Conservation (phyloP, 2,113 vertebrate species). For the Nothobranchius furzeri region DNA sequence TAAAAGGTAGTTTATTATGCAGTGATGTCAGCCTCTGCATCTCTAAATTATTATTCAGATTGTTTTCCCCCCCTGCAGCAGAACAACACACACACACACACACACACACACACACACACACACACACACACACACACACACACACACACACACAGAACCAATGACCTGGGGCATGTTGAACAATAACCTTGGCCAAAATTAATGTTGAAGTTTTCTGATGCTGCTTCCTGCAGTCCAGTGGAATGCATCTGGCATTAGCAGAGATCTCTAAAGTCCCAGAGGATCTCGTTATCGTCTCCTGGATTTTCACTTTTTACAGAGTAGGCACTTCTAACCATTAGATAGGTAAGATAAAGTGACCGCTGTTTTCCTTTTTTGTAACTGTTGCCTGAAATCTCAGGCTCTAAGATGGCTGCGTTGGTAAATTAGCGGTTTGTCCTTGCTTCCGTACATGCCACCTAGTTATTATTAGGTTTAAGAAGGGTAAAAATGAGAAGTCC, state of each 20-base stretch:
- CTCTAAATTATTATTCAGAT: constrained; percentile 62
- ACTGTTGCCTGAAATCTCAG: constrained; percentile 58
- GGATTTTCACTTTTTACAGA: constrained; percentile 74
- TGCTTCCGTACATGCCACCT: constrained; percentile 59
- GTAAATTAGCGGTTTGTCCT: constrained; percentile 68
- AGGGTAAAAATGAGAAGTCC: too few species aligned
- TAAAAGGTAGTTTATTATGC: neutral
- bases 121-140: constrained; percentile 29
- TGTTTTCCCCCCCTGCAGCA: constrained; percentile 52
- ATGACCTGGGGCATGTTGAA: constrained; percentile 59
- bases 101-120: constrained; percentile 24
- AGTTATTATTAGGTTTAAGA: neutral
- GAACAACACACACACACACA: constrained; percentile 36
- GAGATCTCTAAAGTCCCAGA: constrained; percentile 75
- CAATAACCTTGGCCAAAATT: constrained; percentile 70
- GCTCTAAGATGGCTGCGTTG: constrained; percentile 58
- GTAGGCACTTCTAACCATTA: constrained; percentile 77
- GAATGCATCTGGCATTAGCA: constrained; percentile 70
- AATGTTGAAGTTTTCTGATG: constrained; percentile 71
- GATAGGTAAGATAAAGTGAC: constrained; percentile 67
- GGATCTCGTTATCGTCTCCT: constrained; percentile 80
- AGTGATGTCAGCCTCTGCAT: constrained; percentile 34
- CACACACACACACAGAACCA: constrained; percentile 14
- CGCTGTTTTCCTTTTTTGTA: constrained; percentile 21
- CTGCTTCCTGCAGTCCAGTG: constrained; percentile 68